Percentiles rank a stretch among this genome's conserved stretches.
Evolutionary conservation across 2,113 vertebrate species (phyloP).

Genomic region (Meles meles): DNA sequence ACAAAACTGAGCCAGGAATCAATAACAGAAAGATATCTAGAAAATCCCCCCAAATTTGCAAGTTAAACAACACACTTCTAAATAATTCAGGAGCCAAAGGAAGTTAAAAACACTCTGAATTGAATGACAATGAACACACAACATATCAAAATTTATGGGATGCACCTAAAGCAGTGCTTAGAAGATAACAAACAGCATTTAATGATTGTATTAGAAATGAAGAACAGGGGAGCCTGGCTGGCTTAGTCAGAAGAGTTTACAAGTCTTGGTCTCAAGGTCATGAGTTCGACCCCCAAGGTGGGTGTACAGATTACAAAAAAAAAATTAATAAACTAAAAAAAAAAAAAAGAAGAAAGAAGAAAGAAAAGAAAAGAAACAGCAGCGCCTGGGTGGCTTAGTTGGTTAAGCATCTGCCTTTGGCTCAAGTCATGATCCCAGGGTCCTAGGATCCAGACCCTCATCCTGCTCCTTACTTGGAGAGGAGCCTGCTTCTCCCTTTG

Average conservation of each 20-base stretch:
- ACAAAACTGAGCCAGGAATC: not conserved
- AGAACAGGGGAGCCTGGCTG: not conserved
- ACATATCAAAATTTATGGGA: not conserved
- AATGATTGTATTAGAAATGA: not conserved
- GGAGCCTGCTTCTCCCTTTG: not conserved
- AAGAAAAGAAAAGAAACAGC: not conserved
- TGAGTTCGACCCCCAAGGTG: not conserved
- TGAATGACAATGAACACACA: not conserved
- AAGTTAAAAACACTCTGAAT: not conserved
- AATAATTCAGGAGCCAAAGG: not conserved
- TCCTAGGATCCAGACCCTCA: not conserved
- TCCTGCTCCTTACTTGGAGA: not conserved
- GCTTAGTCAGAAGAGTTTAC: not conserved
- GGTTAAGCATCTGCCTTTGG: not conserved
- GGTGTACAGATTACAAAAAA: not conserved
- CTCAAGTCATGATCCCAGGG: not conserved
- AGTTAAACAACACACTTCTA: not conserved
- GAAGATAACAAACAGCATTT: not conserved
- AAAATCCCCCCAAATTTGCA: not conserved
- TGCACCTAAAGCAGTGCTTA: not conserved
- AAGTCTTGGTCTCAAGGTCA: not conserved
- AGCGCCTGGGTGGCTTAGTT: not conserved
- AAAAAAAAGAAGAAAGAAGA: not conserved
- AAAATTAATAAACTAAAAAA: not conserved
- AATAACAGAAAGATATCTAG: not conserved